Percentiles rank a stretch among this genome's conserved stretches.
Evolutionary conservation across 2,888 invertebrate species (phyloP).

Genomic region (Leptothorax acervorum): DNA sequence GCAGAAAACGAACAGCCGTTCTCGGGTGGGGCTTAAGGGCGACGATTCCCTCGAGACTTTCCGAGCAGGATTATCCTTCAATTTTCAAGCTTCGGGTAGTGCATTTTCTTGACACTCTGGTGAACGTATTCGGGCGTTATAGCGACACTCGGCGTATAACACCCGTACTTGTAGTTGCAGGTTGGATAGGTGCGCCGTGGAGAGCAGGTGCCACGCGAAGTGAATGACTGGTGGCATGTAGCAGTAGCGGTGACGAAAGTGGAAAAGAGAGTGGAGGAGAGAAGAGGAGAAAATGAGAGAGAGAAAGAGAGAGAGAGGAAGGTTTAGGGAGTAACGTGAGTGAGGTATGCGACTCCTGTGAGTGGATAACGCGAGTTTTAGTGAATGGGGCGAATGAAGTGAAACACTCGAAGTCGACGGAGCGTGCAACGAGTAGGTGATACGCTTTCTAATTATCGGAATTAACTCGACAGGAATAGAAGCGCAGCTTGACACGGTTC

Average conservation of each 20-base stretch:
- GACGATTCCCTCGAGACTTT: slow-evolving; percentile 50
- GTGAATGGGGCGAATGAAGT: slow-evolving; percentile 81
- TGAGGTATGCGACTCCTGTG: slow-evolving; percentile 75
- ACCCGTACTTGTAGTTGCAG: slow-evolving; percentile 39
- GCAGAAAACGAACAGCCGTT: slow-evolving; percentile 39
- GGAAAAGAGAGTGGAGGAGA: slow-evolving; percentile 31
- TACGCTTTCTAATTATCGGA: slow-evolving; percentile 82
- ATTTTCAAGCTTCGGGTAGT: slow-evolving; percentile 60
- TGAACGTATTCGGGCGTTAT: slow-evolving; percentile 39
- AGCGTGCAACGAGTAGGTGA: slow-evolving; percentile 80
- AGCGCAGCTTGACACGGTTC: slow-evolving; percentile 64
- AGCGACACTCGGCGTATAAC: slow-evolving; percentile 43
- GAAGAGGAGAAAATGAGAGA: slow-evolving; percentile 59
- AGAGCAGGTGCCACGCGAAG: slow-evolving; percentile 74
- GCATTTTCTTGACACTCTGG: slow-evolving; percentile 61
- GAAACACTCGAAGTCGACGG: slow-evolving; percentile 79
- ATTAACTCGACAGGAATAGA: slow-evolving; percentile 75
- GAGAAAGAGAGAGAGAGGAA: slow-evolving; percentile 53
- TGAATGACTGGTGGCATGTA: slow-evolving; percentile 74
- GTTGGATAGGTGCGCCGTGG: slow-evolving; percentile 54
- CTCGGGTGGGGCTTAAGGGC: not conserved
- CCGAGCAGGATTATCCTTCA: slow-evolving; percentile 59
- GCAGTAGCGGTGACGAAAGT: slow-evolving; percentile 55
- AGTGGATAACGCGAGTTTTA: slow-evolving; percentile 78
- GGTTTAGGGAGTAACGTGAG: slow-evolving; percentile 71